Percentiles rank a stretch among this genome's conserved stretches.
Evolutionary conservation across 1,140 invertebrate species (phyloP).

Genomic region (Bathynomus jamesi): DNA sequence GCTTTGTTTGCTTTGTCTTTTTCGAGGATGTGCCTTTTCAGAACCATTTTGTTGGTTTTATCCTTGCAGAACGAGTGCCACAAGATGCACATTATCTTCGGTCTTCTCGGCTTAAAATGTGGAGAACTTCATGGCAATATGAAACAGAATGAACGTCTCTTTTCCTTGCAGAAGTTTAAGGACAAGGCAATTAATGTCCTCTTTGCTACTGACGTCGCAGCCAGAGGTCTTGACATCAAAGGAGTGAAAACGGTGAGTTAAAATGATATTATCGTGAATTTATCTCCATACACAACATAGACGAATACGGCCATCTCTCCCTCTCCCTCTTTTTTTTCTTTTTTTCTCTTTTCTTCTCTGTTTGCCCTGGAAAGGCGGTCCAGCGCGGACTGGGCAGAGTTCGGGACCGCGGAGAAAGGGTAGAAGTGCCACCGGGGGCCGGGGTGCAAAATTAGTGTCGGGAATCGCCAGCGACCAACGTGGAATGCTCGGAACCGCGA

Average conservation of each 20-base stretch:
- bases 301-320: slow-evolving; percentile 9
- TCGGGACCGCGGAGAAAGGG: too few relatives aligned
- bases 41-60: neutral
- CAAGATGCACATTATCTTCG: slow-evolving; percentile 78
- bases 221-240: slow-evolving; percentile 39
- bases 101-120: slow-evolving; percentile 73
- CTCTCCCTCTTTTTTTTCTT: neutral
- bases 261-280: slow-evolving; percentile 4
- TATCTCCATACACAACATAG: neutral
- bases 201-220: slow-evolving; percentile 10
- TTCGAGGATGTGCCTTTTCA: too few relatives aligned
- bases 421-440: too few relatives aligned
- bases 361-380: too few relatives aligned
- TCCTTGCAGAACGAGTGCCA: slow-evolving; percentile 61
- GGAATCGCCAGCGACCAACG: too few relatives aligned
- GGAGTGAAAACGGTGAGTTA: slow-evolving; percentile 83
- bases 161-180: slow-evolving; percentile 4
- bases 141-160: slow-evolving; percentile 42
- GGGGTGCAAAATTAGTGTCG: too few relatives aligned
- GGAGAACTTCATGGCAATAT: slow-evolving; percentile 94
- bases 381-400: too few relatives aligned
- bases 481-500: too few relatives aligned
- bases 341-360: too few relatives aligned
- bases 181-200: slow-evolving; percentile 4
- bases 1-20: too few relatives aligned